Evolutionary conservation across 2,888 invertebrate species (phyloP), one percentile per base, ranked within the genome.

Genomic region (Ichneumoninae sp.): DNA sequence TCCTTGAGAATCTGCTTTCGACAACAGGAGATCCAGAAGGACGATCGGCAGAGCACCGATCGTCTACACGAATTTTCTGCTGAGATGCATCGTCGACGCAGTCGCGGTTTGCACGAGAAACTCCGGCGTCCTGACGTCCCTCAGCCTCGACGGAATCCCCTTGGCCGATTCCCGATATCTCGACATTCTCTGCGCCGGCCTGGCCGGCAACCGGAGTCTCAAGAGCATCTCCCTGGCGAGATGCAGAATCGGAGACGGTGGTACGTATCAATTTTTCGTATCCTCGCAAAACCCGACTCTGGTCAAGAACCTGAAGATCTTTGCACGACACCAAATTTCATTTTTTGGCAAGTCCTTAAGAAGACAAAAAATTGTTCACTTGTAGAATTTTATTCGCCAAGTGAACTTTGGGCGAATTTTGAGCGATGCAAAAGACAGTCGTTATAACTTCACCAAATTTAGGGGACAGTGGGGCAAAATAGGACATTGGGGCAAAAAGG

Each of bases 141-240:
- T 91, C n/a, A 63, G 54, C 16, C 75, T 90, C 36, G 89, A 91
- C 50, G 91, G 91, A 13, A 88, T 90, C 44, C 91, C 91, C 7
- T 63, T 90, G 76, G 8, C 77, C 6, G 7, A 66, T 74, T n/a
- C 66, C 13, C 87, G 87, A 78, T 90, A 91, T 82, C 57, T 91
- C 30, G 77, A 83, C 36, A 85, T 88, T 30, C 87, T 90, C 10
- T 87, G 86, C 65, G 71, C 66, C 16, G 90, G 89, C 6, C 63
- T 90, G 77, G 63, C 66, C 19, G 60, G 22, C 40, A 90, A 91
- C 78, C 71, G 76, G 33, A 90, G 80, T 75, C 81, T 90, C 40
- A 83, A 19, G 19, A 77, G 36, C 22, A 70, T 91, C 13, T 88
- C 90, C 4, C 78, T 91, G 26, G 75, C 83, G 2, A 83, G 76